Conservation (phyloP, 2,113 vertebrate species). For the Trochalopteron elliotii region DNA sequence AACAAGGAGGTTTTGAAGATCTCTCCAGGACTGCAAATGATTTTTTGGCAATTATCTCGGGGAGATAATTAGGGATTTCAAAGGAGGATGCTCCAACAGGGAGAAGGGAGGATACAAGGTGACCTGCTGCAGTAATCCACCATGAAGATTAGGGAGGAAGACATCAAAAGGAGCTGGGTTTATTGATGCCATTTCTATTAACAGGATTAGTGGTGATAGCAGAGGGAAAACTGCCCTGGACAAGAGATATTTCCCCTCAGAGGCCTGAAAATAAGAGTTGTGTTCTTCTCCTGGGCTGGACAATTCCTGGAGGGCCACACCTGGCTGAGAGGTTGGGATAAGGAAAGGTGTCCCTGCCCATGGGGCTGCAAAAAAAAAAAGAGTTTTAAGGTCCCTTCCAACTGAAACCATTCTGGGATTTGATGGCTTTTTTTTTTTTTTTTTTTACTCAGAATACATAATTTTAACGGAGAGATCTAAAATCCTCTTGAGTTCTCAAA, state of each 20-base stretch:
- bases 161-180: conserved; percentile 40
- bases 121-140: conserved; percentile 44
- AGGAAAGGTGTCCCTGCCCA: neutral
- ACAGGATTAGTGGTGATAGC: conserved; percentile 38
- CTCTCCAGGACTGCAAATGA: conserved; percentile 49
- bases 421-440: neutral
- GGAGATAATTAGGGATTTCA: conserved; percentile 61
- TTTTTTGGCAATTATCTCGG: conserved; percentile 64
- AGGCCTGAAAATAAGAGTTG: neutral
- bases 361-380: neutral
- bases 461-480: neutral
- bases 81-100: conserved; percentile 17
- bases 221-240: conserved; percentile 7
- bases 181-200: conserved; percentile 45
- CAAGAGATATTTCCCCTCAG: neutral
- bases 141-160: conserved; percentile 6
- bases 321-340: neutral
- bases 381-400: neutral
- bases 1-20: conserved; percentile 62
- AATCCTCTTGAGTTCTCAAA: neutral
- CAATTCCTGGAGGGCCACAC: neutral
- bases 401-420: neutral
- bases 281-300: neutral
- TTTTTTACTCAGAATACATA: neutral
- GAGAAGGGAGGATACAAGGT: conserved; percentile 47